phyloP scores from a whole-genome alignment of 1,140 invertebrate genomes.

The Linepithema humile region DNA sequence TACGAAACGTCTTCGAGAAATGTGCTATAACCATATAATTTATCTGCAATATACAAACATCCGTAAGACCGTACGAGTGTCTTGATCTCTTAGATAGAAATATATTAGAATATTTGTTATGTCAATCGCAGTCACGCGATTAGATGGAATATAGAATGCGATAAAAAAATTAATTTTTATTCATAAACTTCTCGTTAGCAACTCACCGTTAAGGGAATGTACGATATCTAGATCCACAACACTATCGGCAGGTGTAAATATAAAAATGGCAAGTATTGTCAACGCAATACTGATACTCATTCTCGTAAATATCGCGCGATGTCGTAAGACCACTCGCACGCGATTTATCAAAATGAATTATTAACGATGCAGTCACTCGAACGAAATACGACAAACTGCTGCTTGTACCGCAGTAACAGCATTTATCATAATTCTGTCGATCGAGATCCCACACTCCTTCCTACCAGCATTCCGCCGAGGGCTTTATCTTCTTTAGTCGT shows the following conservation, averaged over 20 bases:
- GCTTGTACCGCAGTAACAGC: slow-evolving; percentile 66
- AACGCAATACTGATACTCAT: not conserved
- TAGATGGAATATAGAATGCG: no score
- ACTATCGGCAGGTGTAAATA: not conserved
- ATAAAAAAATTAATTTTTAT: no score
- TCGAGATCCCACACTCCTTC: slow-evolving; percentile 71
- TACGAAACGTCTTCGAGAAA: not conserved
- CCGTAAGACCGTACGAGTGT: no score
- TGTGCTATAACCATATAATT: no score
- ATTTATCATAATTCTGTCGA: slow-evolving; percentile 76
- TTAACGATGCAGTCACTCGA: slow-evolving; percentile 22
- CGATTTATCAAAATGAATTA: not conserved
- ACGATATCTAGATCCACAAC: not conserved
- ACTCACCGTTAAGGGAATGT: slow-evolving; percentile 31
- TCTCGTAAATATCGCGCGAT: slow-evolving; percentile 12
- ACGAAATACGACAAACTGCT: slow-evolving; percentile 70
- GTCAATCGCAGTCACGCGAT: no score
- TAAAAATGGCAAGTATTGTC: slow-evolving; percentile 6
- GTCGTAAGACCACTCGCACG: not conserved
- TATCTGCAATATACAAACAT: no score
- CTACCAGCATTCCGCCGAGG: slow-evolving; percentile 24
- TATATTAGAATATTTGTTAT: no score
- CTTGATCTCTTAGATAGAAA: no score
- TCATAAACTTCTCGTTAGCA: not conserved
- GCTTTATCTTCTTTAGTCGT: slow-evolving; percentile 64